Percentiles rank a stretch among this genome's conserved stretches.
Conservation (phyloP, 2,797 vertebrate species). For the Fratercula arctica region DNA sequence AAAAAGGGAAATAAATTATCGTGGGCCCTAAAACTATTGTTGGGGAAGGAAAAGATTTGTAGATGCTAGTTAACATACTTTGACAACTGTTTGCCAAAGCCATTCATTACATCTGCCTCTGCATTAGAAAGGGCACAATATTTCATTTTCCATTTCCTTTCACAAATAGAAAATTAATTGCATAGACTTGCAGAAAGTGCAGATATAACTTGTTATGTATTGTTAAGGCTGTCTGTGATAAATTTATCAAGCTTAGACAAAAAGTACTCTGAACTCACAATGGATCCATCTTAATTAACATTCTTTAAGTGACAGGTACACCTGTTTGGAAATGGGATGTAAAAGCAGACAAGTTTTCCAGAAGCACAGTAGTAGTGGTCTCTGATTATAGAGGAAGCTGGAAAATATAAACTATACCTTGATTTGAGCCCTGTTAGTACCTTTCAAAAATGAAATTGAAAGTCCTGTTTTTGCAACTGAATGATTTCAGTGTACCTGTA, state of each 20-base stretch:
- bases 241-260: slow-evolving; percentile 72
- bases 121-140: slow-evolving; percentile 55
- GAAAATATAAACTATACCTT: not conserved
- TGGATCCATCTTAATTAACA: slow-evolving; percentile 70
- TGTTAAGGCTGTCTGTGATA: slow-evolving; percentile 71
- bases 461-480: not conserved
- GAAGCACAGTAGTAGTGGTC: not conserved
- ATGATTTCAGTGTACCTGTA: not conserved
- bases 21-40: slow-evolving; percentile 11
- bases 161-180: slow-evolving; percentile 70
- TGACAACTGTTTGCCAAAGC: slow-evolving; percentile 61
- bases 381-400: not conserved
- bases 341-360: slow-evolving; percentile 29
- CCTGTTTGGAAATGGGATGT: slow-evolving; percentile 41
- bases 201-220: slow-evolving; percentile 64
- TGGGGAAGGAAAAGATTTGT: slow-evolving; percentile 46
- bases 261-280: slow-evolving; percentile 69
- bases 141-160: slow-evolving; percentile 73
- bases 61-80: slow-evolving; percentile 44
- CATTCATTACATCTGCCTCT: slow-evolving; percentile 54
- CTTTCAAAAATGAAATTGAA: slow-evolving; percentile 33
- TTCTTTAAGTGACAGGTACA: slow-evolving; percentile 57
- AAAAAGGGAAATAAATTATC: slow-evolving; percentile 38
- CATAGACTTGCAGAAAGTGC: slow-evolving; percentile 54
- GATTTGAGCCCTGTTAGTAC: slow-evolving; percentile 15